Base-by-base conservation (phyloP, 2,888 invertebrate species). In the Lapara coniferarum region DNA sequence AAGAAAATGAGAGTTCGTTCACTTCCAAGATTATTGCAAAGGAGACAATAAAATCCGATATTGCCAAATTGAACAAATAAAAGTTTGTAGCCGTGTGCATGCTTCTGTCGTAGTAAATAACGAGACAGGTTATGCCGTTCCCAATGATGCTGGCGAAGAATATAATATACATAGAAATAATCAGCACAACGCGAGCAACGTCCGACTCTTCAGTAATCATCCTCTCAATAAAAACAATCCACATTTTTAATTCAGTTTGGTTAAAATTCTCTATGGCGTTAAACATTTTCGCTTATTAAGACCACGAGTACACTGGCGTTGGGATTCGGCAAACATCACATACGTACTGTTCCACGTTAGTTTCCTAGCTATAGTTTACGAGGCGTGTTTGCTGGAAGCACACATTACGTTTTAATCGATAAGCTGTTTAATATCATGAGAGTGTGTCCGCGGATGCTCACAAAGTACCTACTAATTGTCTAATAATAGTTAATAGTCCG, bases 11-110 rank as follows among this genome's bases (percentile, higher is more conserved):
- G 56, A 78, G 75, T 10, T 85, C 79, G 10, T 81, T 75, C 0
- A 87, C 53, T 72, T 89, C 86, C 0, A 89, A 67, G 49, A 88
- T 68, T 44, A 91, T 87, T 0, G 86, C 85, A 25, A 89, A 82
- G 0, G 89, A 83, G 0, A 88, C 85, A 0, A 91, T 74, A n/a
- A 90, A 73, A 71, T 92, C 92, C 0, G 91, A 89, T 6, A 89
- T 80, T 0, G 92, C 92, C 72, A 92, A 78, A 74, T 91, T 86
- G 70, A 92, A 90, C 1, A 92, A 77, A 72, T 92, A 92, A 68
- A 83, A 90, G 72, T 92, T 92, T 16, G 90, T 92, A 0, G 87
- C 88, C 0, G 92, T 90, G 69, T 89, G 91, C 91, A 91, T 90
- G 30, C 83, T 85, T 67, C 78, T 88, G 71, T 92, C 90, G 57